Percentiles rank a stretch among this genome's conserved stretches.
phyloP scores from a whole-genome alignment of 2,797 vertebrate genomes.

The Morelia viridis region DNA sequence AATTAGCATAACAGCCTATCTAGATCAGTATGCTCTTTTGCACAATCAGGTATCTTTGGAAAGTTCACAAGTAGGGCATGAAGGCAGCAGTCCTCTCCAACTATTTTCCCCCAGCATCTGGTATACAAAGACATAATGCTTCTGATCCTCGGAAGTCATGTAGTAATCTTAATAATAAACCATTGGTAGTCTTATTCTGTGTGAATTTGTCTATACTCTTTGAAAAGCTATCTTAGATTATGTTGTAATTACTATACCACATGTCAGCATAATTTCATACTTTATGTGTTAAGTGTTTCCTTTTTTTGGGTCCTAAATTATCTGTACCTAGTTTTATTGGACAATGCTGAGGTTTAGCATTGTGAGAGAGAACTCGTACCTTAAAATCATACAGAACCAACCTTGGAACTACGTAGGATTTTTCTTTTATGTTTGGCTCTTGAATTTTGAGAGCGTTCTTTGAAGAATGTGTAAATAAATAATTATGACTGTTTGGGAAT shows the following conservation, averaged over 20 bases:
- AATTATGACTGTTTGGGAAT: not conserved
- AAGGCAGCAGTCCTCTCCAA: not conserved
- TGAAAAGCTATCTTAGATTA: not conserved
- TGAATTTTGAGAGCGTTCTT: not conserved
- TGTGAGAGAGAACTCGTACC: not conserved
- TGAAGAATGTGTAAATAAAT: not conserved
- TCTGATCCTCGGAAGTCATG: not conserved
- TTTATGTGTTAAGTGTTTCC: not conserved
- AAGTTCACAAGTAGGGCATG: not conserved
- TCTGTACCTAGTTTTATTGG: not conserved
- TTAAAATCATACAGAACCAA: not conserved
- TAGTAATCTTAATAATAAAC: not conserved
- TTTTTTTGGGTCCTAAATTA: not conserved
- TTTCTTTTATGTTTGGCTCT: not conserved
- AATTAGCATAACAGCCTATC: not conserved
- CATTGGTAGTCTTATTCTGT: not conserved
- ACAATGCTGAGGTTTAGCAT: not conserved
- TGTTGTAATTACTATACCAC: no score
- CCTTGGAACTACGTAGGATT: not conserved
- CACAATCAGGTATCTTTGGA: not conserved
- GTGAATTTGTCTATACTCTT: not conserved
- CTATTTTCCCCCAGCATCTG: not conserved
- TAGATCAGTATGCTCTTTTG: not conserved
- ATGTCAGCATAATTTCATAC: not conserved
- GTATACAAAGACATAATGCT: not conserved